Conservation (phyloP, 37 sponge, comb jelly and placozoan species). For the Mnemiopsis leidyi region DNA sequence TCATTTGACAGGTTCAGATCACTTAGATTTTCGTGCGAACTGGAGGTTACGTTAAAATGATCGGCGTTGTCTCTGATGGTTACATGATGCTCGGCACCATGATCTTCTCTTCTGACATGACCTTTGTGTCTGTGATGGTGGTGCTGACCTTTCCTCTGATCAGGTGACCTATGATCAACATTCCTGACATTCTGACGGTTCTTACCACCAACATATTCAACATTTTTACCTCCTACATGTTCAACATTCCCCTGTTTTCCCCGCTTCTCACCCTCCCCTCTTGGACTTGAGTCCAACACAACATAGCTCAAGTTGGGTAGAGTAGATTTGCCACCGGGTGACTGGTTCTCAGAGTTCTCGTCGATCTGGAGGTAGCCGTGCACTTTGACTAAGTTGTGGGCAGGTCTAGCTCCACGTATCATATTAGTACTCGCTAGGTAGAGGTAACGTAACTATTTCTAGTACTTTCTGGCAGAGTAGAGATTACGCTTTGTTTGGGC, state of each 20-base stretch:
- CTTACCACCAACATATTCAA: background rate
- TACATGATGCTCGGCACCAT: background rate
- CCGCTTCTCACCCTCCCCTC: background rate
- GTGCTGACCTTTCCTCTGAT: background rate
- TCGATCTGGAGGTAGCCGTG: constrained; percentile 63
- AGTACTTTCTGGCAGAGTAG: no score
- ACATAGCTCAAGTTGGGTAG: background rate
- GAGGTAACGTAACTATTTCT: no score
- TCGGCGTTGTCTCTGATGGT: background rate
- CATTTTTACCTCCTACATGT: background rate
- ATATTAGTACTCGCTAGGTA: background rate
- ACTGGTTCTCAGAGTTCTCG: background rate
- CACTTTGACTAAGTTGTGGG: constrained; percentile 46
- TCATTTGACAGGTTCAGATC: background rate
- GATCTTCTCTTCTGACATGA: background rate
- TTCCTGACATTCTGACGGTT: background rate
- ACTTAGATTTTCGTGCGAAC: background rate
- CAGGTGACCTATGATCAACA: background rate
- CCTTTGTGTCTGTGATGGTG: background rate
- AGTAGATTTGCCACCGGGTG: background rate
- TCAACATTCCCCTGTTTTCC: background rate
- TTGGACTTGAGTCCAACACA: background rate
- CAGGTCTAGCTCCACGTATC: background rate
- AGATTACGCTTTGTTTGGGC: no score
- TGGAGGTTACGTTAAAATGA: background rate